Percentiles rank a stretch among this genome's conserved stretches.
These are phyloP conservation scores for Vulpes ferrilata DNA, from an alignment of 2,113 vertebrate genomes.

Conservation along the genomic window DNA sequence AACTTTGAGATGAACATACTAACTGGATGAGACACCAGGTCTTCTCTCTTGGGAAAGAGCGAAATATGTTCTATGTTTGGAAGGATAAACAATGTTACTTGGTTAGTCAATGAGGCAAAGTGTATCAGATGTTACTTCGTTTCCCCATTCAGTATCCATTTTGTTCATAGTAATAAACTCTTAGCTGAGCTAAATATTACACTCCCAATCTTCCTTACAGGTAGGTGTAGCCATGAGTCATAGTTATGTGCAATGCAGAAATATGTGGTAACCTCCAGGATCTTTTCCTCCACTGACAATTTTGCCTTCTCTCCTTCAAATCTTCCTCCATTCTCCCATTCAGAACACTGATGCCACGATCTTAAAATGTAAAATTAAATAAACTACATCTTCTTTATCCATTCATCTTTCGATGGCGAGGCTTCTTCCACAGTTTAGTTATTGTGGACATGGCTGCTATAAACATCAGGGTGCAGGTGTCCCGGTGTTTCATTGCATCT, in stretches of 20 bases:
- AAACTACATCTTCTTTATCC: too few relatives aligned
- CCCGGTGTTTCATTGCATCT: too few relatives aligned
- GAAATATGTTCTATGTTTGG: neutral
- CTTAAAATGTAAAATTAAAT: neutral
- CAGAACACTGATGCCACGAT: neutral
- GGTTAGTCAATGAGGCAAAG: neutral
- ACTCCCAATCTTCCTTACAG: neutral
- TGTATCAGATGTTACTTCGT: neutral
- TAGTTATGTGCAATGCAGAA: neutral
- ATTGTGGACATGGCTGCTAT: too few relatives aligned
- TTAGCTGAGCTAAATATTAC: neutral
- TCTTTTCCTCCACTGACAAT: neutral
- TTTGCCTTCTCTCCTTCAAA: slow-evolving; percentile 8
- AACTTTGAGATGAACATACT: neutral
- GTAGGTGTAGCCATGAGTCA: neutral
- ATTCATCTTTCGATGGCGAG: too few relatives aligned
- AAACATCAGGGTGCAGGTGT: too few relatives aligned
- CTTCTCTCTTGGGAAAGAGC: neutral
- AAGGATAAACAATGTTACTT: neutral
- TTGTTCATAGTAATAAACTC: neutral
- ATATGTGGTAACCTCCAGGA: neutral
- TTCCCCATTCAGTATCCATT: neutral
- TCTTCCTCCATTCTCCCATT: neutral
- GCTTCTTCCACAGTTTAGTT: too few relatives aligned
- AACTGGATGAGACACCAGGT: neutral